Base-by-base conservation (phyloP, 2,888 invertebrate genomes). In the Orthosia gothica region DNA sequence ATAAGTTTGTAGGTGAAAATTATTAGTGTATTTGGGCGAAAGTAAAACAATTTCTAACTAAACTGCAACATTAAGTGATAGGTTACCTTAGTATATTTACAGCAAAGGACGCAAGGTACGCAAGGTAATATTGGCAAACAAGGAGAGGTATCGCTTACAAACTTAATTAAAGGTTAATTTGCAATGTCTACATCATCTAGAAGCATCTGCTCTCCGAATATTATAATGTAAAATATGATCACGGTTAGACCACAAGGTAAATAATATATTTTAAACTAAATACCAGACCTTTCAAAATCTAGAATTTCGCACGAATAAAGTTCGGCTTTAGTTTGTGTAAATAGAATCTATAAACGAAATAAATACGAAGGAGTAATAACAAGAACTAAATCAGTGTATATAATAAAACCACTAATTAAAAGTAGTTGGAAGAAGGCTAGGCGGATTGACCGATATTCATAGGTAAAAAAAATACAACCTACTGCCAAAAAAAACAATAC, bases 71-170 rank as follows among this genome's bases (percentile, higher is more conserved):
- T 76, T 61, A 58, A 20, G 32, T 62, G 76, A 63, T 74, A 83
- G 77, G 75, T 83, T 74, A 83, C 71, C 26, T 73, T 52, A 88
- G 88, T 88, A 81, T 79, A 82, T 88, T 84, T 71, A 86, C 81
- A 68, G 58, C 61, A n/a, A 72, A 78, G 70, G 50, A 76, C 69
- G 70, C 13, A 49, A 62, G 69, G 66, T 61, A 76, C 64, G 73
- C 13, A 49, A 62, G 69, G 66, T 61, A 79, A 72, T 83, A 86
- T 81, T 50, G 71, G 58, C 66, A 83, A 80, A 87, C 72, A 81
- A 62, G 68, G 18, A 68, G 71, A 84, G 72, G 64, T 75, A 65
- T 79, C 69, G 70, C 47, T 82, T 77, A 49, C 75, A 72, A 74
- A 78, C 70, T 82, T 65, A 80, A 80, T 85, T 81, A 75, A 77